These are phyloP conservation scores for Phataginus tricuspis DNA, from an alignment of 2,797 vertebrate species.

Conservation along the genomic window DNA sequence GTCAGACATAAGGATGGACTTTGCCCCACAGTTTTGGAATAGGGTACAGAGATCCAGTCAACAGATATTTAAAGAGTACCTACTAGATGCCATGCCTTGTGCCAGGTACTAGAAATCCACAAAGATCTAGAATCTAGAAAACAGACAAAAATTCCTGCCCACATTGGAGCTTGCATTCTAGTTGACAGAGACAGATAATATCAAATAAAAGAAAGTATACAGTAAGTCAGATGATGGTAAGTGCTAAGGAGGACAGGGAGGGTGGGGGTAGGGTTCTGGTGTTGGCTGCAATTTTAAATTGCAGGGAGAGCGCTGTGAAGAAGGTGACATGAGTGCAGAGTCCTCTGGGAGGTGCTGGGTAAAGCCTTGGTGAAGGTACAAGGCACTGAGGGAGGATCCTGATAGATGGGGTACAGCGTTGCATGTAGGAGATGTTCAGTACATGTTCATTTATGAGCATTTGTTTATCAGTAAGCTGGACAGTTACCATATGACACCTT, in stretches of 20 bases:
- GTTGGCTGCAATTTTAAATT: background rate
- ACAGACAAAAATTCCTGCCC: background rate
- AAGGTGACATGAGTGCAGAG: background rate
- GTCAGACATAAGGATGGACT: background rate
- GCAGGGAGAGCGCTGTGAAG: background rate
- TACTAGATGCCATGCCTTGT: background rate
- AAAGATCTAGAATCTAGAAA: background rate
- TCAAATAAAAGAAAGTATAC: background rate
- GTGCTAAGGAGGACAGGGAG: background rate
- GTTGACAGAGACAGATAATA: background rate
- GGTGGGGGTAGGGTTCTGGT: background rate
- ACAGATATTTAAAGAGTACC: background rate
- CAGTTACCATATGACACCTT: background rate
- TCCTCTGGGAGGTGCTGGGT: background rate
- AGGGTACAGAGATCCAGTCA: background rate
- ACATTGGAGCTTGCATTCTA: background rate
- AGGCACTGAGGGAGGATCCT: background rate
- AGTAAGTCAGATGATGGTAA: background rate
- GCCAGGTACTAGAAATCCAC: background rate
- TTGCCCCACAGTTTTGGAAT: slow-evolving; percentile 1
- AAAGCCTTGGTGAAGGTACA: background rate
- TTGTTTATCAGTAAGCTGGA: background rate
- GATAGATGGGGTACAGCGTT: background rate
- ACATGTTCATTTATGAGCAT: background rate
- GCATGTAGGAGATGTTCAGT: background rate